Percentiles rank a stretch among this genome's conserved stretches.
phyloP scores from a whole-genome alignment of 2,797 vertebrate genomes.

The Danio jaintianensis region DNA sequence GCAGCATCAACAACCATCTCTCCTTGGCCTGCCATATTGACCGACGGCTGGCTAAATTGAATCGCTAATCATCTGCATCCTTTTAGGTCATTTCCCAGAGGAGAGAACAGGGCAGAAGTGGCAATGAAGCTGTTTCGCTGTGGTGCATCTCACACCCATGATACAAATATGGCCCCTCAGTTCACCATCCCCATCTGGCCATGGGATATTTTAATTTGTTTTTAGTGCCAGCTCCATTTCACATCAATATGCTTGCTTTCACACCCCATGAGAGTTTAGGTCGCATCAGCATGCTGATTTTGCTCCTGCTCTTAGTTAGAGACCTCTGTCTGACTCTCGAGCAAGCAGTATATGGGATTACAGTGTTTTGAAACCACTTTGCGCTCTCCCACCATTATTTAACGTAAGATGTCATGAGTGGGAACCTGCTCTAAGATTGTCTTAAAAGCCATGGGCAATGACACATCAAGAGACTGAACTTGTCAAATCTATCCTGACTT shows the following conservation, averaged over 20 bases:
- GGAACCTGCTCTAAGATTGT: constrained; percentile 8
- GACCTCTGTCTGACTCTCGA: constrained; percentile 65
- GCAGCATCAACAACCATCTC: constrained; percentile 65
- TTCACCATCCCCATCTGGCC: constrained; percentile 75
- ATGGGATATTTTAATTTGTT: constrained; percentile 72
- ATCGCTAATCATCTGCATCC: constrained; percentile 79
- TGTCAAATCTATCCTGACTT: constrained; percentile 64
- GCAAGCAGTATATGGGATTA: constrained; percentile 67
- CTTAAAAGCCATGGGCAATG: constrained; percentile 20
- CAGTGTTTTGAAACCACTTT: constrained; percentile 45
- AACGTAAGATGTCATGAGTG: not conserved
- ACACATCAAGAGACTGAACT: constrained; percentile 48
- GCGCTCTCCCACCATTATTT: constrained; percentile 29
- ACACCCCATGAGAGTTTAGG: constrained; percentile 71
- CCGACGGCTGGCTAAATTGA: constrained; percentile 81
- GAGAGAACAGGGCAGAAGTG: constrained; percentile 47
- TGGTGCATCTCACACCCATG: constrained; percentile 63
- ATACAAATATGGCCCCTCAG: constrained; percentile 65
- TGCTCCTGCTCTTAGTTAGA: constrained; percentile 64
- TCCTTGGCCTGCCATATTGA: constrained; percentile 71
- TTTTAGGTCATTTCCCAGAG: constrained; percentile 71
- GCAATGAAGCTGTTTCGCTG: constrained; percentile 29
- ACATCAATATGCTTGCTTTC: constrained; percentile 77
- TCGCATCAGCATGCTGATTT: constrained; percentile 38
- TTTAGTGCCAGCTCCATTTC: constrained; percentile 73